Evolutionary conservation across 2,888 invertebrate species (phyloP).

Genomic region (Arctia plantaginis): DNA sequence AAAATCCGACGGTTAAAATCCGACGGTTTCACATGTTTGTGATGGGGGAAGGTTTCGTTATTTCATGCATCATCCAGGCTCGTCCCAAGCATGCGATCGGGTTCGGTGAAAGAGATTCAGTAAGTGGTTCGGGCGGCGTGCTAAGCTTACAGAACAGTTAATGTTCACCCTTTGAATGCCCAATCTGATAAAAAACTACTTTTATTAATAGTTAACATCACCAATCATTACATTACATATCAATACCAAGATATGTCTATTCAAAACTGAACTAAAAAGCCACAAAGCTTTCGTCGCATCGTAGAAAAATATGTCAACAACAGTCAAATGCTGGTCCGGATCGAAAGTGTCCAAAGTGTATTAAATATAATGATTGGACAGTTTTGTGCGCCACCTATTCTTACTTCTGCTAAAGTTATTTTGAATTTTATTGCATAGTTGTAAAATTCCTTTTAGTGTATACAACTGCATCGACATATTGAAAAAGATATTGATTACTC

Average conservation of each 20-base stretch:
- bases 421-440: constrained; percentile 23
- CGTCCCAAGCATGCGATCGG: background rate
- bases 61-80: background rate
- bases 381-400: constrained; percentile 30
- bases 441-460: constrained; percentile 12
- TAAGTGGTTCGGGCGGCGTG: no score
- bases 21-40: no score
- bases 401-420: background rate
- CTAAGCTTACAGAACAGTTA: no score
- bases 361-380: constrained; percentile 59
- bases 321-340: constrained; percentile 37
- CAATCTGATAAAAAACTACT: background rate
- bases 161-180: no score
- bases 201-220: background rate
- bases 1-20: no score
- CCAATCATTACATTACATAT: background rate
- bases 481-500: constrained; percentile 28
- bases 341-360: constrained; percentile 46
- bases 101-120: no score
- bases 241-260: background rate
- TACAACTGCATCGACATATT: background rate
- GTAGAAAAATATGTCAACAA: constrained; percentile 41
- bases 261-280: constrained; percentile 2
- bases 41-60: no score
- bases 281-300: constrained; percentile 5